Base-by-base conservation (phyloP, 2,797 vertebrate species). In the Pangasius krempfi region DNA sequence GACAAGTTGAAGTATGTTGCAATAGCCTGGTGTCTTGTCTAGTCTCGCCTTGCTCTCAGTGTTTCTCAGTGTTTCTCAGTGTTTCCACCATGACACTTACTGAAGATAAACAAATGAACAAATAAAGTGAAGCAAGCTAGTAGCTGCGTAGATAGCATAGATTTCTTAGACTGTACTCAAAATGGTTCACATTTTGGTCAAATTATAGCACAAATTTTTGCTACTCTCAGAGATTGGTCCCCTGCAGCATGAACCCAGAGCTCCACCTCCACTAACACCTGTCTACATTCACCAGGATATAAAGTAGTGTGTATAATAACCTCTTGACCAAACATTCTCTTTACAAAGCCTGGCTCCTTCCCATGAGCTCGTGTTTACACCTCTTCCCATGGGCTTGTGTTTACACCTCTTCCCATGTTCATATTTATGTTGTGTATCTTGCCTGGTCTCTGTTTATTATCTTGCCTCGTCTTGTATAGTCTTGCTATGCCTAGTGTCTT, bases 371-470 rank as follows among this genome's bases (percentile, higher is more conserved):
- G 52, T 80, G 30, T 80, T 33, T 58, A 56, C 4, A 56, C 20
- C 8, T 37, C 78, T 58, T 80, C 52, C 30, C 52, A 9, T 50
- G 47, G n/a, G 27, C n/a, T 80, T 58, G 52, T 80, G 30, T 80
- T 33, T 58, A 56, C 4, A 56, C 20, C 8, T 37, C 78, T 58
- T 80, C 52, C 30, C 52, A 9, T 50, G 47, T 54, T 6, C 20
- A 30, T 79, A 33, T 80, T 37, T 80, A 54, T 33, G 78, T 56
- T 80, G 16, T 33, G 52, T 80, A 20, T 56, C 78, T 80, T 54
- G 30, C 52, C 78, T 10, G 22, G 52, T 80, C 78, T 76, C 12
- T 76, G 44, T 76, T 76, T 50, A 76, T 78, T 78, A 78, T 78
- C 27, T 79, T 56, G 76, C 76, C 8, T 79, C 1, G 3, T 56